These are phyloP conservation scores for Tenthredo distinguenda DNA, from an alignment of 2,888 invertebrate species.

Conservation along the genomic window DNA sequence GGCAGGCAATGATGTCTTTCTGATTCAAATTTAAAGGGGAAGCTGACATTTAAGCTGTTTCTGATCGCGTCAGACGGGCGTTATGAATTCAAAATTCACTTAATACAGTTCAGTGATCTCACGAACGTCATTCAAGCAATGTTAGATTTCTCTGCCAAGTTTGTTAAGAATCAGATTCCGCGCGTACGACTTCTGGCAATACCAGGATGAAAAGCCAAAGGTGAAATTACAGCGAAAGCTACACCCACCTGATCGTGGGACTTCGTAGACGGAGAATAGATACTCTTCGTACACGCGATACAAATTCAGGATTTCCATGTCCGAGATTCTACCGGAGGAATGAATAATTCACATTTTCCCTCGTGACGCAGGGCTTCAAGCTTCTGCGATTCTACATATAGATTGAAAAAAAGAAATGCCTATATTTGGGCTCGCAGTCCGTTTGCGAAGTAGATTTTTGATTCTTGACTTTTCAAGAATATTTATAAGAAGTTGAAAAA, in stretches of 20 bases:
- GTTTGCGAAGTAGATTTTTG: neutral
- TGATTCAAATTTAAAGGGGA: constrained; percentile 2
- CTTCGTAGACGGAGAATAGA: neutral
- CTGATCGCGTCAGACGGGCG: constrained; percentile 5
- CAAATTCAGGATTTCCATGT: neutral
- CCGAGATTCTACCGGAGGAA: neutral
- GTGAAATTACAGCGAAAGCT: neutral
- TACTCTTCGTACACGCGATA: neutral
- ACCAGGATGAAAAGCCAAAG: neutral
- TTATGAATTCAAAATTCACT: neutral
- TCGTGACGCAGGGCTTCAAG: neutral
- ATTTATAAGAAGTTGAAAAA: constrained; percentile 1
- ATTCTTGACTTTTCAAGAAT: constrained; percentile 1
- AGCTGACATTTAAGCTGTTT: neutral
- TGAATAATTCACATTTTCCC: neutral
- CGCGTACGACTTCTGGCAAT: constrained; percentile 18
- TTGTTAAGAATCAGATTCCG: constrained; percentile 34
- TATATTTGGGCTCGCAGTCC: neutral
- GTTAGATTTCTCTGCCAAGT: constrained; percentile 28
- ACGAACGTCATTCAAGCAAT: constrained; percentile 38
- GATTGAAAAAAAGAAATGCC: neutral
- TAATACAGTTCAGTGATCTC: constrained; percentile 27
- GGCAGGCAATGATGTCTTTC: neutral
- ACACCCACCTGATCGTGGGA: neutral
- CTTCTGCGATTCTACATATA: neutral